phyloP scores from a whole-genome alignment of 2,113 vertebrate species.

The Macrotus californicus region DNA sequence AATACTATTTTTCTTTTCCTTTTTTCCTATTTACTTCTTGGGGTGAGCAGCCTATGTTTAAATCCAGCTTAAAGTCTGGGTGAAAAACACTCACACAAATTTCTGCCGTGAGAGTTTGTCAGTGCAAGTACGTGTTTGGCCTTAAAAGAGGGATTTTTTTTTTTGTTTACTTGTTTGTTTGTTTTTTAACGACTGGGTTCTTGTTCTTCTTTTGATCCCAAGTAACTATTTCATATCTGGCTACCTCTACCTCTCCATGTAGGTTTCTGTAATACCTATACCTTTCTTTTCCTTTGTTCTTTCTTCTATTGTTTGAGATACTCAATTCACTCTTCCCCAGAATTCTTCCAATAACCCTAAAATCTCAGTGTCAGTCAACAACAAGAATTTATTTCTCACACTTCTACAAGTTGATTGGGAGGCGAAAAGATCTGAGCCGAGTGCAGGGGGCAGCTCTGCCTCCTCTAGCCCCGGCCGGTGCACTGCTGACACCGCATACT shows the following conservation, averaged over 20 bases:
- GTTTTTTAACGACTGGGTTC: neutral
- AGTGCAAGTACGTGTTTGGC: neutral
- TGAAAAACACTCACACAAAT: neutral
- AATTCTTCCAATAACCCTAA: neutral
- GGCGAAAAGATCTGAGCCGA: neutral
- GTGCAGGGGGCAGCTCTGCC: neutral
- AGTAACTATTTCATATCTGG: neutral
- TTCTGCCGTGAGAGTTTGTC: neutral
- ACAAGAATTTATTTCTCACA: neutral
- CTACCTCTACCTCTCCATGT: neutral
- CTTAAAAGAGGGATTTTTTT: neutral
- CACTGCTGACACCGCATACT: neutral
- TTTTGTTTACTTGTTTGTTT: neutral
- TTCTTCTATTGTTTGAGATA: neutral
- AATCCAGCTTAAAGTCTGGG: neutral
- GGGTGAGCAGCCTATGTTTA: neutral
- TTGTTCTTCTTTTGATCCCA: neutral
- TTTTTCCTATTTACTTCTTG: neutral
- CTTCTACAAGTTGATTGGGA: neutral
- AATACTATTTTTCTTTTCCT: neutral
- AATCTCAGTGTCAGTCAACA: neutral
- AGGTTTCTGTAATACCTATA: neutral
- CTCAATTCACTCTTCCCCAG: neutral
- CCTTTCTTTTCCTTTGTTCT: neutral
- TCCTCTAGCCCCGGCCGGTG: neutral